phyloP scores from a whole-genome alignment of 1,140 invertebrate species.

The Ceratosolen fusciceps region DNA sequence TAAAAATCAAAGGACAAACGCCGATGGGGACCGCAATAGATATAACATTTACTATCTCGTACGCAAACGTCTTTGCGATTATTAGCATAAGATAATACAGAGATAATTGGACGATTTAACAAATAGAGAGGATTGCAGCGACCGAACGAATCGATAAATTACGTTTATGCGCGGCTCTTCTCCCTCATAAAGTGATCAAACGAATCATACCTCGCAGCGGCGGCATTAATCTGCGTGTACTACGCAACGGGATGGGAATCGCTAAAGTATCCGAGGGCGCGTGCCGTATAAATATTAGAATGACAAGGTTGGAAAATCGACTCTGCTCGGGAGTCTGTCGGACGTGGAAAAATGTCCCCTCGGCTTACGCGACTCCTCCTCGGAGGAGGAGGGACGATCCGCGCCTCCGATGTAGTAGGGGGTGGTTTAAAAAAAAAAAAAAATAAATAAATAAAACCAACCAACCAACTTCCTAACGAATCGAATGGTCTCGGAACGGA shows the following conservation, averaged over 20 bases:
- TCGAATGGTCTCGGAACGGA: no score
- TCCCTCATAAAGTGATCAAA: background rate
- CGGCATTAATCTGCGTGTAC: background rate
- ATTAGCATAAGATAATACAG: background rate
- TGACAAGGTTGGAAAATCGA: slow-evolving; percentile 7
- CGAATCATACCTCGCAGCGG: background rate
- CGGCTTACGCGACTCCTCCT: background rate
- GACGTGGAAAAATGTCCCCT: background rate
- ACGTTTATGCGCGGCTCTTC: background rate
- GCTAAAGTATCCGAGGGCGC: background rate
- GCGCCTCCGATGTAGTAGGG: no score
- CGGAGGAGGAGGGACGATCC: no score
- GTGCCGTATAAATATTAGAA: no score
- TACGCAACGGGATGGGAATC: background rate
- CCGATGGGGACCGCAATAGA: no score
- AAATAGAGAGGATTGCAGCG: background rate
- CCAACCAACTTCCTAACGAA: no score
- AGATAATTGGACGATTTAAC: background rate
- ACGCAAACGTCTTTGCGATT: no score
- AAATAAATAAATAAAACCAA: no score
- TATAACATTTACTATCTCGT: no score
- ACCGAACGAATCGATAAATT: background rate
- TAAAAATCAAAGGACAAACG: no score
- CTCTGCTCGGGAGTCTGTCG: background rate
- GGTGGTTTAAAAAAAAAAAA: no score